phyloP scores from a whole-genome alignment of 2,113 vertebrate species.

The Myrmophylax atrothorax region DNA sequence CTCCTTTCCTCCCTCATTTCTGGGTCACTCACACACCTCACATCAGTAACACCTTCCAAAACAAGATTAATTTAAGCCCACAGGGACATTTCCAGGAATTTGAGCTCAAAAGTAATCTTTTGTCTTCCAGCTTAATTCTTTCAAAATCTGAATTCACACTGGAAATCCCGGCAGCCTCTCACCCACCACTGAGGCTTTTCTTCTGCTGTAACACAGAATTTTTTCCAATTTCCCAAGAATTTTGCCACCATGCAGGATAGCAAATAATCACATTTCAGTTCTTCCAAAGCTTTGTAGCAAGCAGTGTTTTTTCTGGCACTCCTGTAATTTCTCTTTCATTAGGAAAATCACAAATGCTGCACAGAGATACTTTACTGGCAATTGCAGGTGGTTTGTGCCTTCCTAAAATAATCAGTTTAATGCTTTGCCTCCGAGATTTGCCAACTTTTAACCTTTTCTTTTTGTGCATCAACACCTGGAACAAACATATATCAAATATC shows the following conservation, averaged over 20 bases:
- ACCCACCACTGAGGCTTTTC: neutral
- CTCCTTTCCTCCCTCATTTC: neutral
- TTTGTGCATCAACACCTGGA: neutral
- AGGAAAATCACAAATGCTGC: slow-evolving; percentile 61
- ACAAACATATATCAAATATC: neutral
- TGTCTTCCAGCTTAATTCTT: neutral
- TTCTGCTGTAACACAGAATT: neutral
- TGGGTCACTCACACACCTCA: slow-evolving; percentile 3
- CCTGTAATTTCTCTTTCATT: slow-evolving; percentile 61
- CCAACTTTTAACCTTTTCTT: neutral
- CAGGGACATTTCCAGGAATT: slow-evolving; percentile 9
- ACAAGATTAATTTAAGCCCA: neutral
- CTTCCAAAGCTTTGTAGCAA: slow-evolving; percentile 73
- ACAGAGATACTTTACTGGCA: slow-evolving; percentile 14
- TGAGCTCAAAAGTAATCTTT: slow-evolving; percentile 2
- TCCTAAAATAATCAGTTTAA: neutral
- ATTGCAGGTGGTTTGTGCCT: neutral
- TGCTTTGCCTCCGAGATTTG: neutral
- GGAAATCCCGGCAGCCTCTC: neutral
- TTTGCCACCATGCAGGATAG: neutral
- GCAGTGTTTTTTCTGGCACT: slow-evolving; percentile 70
- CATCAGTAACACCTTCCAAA: neutral
- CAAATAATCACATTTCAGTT: slow-evolving; percentile 55
- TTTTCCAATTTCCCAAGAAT: neutral
- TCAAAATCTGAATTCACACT: neutral